phyloP scores from a whole-genome alignment of 2,888 invertebrate genomes.

The Amphipyra berbera region DNA sequence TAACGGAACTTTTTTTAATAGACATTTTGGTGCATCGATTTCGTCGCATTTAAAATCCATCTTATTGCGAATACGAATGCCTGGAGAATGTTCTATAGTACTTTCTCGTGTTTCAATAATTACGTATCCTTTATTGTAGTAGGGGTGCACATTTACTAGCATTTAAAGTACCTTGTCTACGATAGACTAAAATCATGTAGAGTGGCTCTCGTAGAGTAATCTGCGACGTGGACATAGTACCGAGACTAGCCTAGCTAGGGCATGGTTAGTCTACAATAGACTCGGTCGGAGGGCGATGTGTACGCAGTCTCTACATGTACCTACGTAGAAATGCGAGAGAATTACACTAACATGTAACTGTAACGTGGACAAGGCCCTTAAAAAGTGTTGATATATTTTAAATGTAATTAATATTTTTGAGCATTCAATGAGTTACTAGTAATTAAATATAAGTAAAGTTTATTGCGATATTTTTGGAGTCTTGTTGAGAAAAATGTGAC shows the following conservation, averaged over 20 bases:
- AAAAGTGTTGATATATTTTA: slow-evolving; percentile 6
- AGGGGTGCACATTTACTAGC: slow-evolving; percentile 7
- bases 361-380: no score
- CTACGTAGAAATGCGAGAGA: no score
- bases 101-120: slow-evolving; percentile 9
- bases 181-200: no score
- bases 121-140: slow-evolving; percentile 12
- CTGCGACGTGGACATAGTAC: no score
- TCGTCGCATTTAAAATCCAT: slow-evolving; percentile 33
- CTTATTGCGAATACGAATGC: slow-evolving; percentile 12
- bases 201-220: no score
- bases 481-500: slow-evolving; percentile 26
- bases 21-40: slow-evolving; percentile 6
- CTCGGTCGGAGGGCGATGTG: no score
- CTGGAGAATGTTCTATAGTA: slow-evolving; percentile 7
- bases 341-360: no score
- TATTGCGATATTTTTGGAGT: slow-evolving; percentile 13
- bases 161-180: no score
- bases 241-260: no score
- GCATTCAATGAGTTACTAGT: slow-evolving; percentile 22
- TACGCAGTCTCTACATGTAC: no score
- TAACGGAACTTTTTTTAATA: neutral
- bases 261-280: no score
- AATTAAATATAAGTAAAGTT: slow-evolving; percentile 16
- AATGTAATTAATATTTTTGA: slow-evolving; percentile 7